Percentiles rank a stretch among this genome's conserved stretches.
Evolutionary conservation across 2,113 vertebrate genomes (phyloP).

Genomic region (Odobenus rosmarus): DNA sequence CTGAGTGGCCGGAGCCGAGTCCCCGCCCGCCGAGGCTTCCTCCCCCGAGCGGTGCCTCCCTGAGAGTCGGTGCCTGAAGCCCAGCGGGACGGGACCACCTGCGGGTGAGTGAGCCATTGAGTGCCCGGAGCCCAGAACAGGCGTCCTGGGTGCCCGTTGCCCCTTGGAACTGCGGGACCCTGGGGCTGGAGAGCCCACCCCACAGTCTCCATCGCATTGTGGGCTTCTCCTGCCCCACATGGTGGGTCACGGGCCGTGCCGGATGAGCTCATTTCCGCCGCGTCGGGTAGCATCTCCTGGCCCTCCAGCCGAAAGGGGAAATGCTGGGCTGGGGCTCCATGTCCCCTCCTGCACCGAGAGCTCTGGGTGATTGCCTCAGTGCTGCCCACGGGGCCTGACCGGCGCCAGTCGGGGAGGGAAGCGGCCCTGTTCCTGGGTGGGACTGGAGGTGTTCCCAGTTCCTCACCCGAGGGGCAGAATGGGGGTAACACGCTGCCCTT

Average conservation of each 20-base stretch:
- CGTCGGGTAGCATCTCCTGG: neutral
- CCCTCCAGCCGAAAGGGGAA: neutral
- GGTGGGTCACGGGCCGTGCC: neutral
- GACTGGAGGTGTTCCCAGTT: neutral
- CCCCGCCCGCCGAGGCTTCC: neutral
- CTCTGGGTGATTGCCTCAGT: neutral
- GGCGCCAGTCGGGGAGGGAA: neutral
- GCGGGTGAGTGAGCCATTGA: conserved; percentile 28
- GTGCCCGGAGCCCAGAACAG: neutral
- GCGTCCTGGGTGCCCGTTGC: neutral
- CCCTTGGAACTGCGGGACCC: neutral
- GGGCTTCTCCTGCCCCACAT: neutral
- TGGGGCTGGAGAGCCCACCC: neutral
- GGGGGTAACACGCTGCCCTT: neutral
- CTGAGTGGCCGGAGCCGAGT: conserved; percentile 44
- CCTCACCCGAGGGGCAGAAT: neutral
- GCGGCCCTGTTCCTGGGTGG: neutral
- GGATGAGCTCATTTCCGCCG: conserved; percentile 75
- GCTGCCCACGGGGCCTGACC: neutral
- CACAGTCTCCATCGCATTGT: neutral
- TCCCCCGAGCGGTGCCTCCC: neutral
- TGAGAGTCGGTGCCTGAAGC: neutral
- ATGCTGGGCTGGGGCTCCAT: neutral
- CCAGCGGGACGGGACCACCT: neutral
- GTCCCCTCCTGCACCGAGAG: neutral